Conservation (phyloP, 2,797 vertebrate species). For the Bryconaethiops microstoma region DNA sequence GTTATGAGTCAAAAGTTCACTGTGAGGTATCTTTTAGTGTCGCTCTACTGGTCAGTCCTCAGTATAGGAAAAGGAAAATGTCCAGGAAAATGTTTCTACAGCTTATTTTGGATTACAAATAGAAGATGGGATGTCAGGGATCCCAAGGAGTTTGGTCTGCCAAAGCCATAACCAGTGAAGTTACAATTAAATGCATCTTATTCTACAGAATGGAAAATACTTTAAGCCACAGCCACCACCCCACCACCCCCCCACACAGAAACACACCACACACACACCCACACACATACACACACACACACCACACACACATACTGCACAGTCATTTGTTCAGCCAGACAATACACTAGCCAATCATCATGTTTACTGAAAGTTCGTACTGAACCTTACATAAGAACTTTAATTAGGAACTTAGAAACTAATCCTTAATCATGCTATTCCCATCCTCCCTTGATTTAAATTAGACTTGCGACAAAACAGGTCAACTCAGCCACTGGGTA, state of each 20-base stretch:
- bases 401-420: background rate
- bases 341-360: background rate
- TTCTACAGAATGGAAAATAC: conserved; percentile 7
- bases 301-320: background rate
- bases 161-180: background rate
- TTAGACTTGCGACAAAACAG: conserved; percentile 19
- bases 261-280: background rate
- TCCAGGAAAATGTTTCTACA: too few species aligned
- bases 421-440: conserved; percentile 18
- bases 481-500: background rate
- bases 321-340: conserved; percentile 17
- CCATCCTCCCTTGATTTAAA: conserved; percentile 2
- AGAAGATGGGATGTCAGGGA: too few species aligned
- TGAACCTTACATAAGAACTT: conserved; percentile 11
- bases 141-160: background rate
- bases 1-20: too few species aligned
- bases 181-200: background rate
- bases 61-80: too few species aligned
- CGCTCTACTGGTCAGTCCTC: too few species aligned
- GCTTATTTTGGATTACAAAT: too few species aligned
- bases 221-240: background rate
- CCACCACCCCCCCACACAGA: background rate
- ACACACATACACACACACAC: background rate
- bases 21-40: too few species aligned
- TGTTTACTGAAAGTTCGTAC: background rate